Conservation (phyloP, 2,888 invertebrate species). For the Diplazon laetatorius region DNA sequence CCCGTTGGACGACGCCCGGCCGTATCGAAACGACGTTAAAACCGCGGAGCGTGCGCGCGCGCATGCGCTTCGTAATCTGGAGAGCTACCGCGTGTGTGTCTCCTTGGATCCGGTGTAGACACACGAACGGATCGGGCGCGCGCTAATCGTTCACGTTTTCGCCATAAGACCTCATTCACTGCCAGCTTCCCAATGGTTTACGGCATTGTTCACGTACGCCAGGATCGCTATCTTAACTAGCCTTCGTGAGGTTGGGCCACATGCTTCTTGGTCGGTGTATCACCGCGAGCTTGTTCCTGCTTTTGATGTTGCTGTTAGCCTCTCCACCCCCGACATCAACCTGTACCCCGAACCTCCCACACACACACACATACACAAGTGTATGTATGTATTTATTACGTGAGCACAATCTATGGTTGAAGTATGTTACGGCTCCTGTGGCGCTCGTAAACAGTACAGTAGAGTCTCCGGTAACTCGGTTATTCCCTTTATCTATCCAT, state of each 20-base stretch:
- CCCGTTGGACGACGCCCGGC: no score
- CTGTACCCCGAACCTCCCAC: conserved; percentile 41
- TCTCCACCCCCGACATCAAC: conserved; percentile 21
- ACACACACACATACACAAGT: no score
- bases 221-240: conserved; percentile 81
- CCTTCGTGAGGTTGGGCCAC: conserved; percentile 72
- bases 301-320: conserved; percentile 20
- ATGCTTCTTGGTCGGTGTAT: conserved; percentile 63
- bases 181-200: conserved; percentile 77
- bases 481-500: no score
- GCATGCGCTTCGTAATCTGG: no score
- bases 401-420: conserved; percentile 23
- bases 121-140: conserved; percentile 77
- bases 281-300: conserved; percentile 26
- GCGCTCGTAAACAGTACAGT: conserved; percentile 26
- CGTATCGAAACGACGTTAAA: conserved; percentile 12
- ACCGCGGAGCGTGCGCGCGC: conserved; percentile 18
- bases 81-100: no score
- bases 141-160: conserved; percentile 82
- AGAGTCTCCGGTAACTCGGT: not conserved
- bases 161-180: conserved; percentile 80
- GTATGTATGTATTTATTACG: no score
- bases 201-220: conserved; percentile 78
- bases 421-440: conserved; percentile 7
- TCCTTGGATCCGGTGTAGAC: conserved; percentile 74